Conservation (phyloP, 2,888 invertebrate species). For the Chloroclysta siterata region DNA sequence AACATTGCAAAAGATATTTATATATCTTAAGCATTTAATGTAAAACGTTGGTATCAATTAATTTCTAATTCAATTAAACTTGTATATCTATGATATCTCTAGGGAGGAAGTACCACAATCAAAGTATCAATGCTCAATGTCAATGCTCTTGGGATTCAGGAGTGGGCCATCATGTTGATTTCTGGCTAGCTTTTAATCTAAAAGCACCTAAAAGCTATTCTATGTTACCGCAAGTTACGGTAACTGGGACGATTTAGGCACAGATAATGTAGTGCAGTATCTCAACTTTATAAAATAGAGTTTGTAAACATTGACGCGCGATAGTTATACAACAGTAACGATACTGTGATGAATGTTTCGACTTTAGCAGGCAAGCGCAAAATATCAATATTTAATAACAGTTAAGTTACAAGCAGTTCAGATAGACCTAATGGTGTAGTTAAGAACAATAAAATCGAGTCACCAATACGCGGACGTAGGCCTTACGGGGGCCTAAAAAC, state of each 20-base stretch:
- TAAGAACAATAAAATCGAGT: too few relatives aligned
- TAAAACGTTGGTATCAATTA: not conserved
- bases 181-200: conserved; percentile 66
- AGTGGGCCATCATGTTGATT: conserved; percentile 46
- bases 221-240: conserved; percentile 61
- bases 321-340: too few relatives aligned
- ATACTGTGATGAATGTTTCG: too few relatives aligned
- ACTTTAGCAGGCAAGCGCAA: too few relatives aligned
- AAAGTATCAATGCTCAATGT: not conserved
- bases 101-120: conserved; percentile 14
- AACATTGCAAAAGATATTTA: too few relatives aligned
- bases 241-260: conserved; percentile 49
- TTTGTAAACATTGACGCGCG: not conserved
- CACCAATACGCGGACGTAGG: too few relatives aligned
- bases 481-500: too few relatives aligned
- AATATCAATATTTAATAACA: too few relatives aligned
- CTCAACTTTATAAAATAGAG: conserved; percentile 45
- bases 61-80: not conserved
- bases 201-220: conserved; percentile 82
- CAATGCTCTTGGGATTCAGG: conserved; percentile 40
- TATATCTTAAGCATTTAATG: too few relatives aligned
- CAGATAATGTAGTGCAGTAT: conserved; percentile 39
- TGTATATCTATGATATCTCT: not conserved
- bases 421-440: too few relatives aligned
- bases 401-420: too few relatives aligned